phyloP scores from a whole-genome alignment of 2,113 vertebrate genomes.

The Heterotis niloticus region DNA sequence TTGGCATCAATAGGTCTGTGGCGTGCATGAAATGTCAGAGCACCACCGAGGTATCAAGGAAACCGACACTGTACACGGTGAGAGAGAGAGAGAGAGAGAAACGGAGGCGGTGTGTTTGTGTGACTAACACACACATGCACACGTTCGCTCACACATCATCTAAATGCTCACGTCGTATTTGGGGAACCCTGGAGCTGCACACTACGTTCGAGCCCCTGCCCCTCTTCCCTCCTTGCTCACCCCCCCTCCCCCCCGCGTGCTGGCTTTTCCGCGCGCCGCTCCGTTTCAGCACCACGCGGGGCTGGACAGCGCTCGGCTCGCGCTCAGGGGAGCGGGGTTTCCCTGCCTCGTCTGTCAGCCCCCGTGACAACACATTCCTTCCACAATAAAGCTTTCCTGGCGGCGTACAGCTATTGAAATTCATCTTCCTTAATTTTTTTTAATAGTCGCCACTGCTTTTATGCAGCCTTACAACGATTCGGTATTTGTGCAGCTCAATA shows the following conservation, averaged over 20 bases:
- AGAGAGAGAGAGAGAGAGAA: no score
- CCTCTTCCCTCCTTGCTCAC: not conserved
- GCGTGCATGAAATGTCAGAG: slow-evolving; percentile 55
- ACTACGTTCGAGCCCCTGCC: slow-evolving; percentile 23
- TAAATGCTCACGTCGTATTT: not conserved
- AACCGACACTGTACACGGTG: slow-evolving; percentile 38
- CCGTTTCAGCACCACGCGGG: slow-evolving; percentile 62
- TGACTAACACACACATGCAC: slow-evolving; percentile 49
- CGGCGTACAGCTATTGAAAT: slow-evolving; percentile 21
- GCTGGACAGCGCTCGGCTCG: slow-evolving; percentile 56
- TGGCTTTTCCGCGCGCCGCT: slow-evolving; percentile 26
- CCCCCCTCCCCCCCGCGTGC: no score
- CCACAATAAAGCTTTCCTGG: slow-evolving; percentile 17
- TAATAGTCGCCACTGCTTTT: slow-evolving; percentile 4
- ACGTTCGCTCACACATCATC: slow-evolving; percentile 12
- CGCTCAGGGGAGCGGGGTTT: slow-evolving; percentile 52
- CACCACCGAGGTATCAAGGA: slow-evolving; percentile 48
- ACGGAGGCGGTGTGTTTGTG: slow-evolving; percentile 10
- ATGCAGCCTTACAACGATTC: slow-evolving; percentile 17
- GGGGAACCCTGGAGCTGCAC: slow-evolving; percentile 42
- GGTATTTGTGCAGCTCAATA: no score
- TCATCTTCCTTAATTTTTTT: not conserved
- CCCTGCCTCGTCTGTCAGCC: slow-evolving; percentile 64
- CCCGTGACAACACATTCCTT: slow-evolving; percentile 48
- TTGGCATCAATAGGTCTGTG: slow-evolving; percentile 46